Percentiles rank a stretch among this genome's conserved stretches.
Conservation (phyloP, 1,140 invertebrate species). For the Chrysomallon squamiferum region DNA sequence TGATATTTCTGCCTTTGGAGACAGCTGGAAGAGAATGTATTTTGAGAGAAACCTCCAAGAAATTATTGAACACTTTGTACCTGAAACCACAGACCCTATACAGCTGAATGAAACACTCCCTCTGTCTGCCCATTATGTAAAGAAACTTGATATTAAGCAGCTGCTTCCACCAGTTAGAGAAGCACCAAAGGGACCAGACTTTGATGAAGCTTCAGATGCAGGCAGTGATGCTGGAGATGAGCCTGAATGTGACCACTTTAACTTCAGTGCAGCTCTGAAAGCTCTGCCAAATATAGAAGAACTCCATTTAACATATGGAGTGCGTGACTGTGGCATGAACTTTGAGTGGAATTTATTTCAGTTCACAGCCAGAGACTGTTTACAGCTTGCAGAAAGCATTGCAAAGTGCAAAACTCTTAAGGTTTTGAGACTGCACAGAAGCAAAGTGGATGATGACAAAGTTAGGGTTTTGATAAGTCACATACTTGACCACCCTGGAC, state of each 20-base stretch:
- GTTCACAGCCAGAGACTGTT: slow-evolving; percentile 63
- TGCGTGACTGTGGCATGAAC: slow-evolving; percentile 64
- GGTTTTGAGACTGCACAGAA: slow-evolving; percentile 54
- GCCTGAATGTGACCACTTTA: slow-evolving; percentile 62
- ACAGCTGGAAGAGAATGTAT: slow-evolving; percentile 63
- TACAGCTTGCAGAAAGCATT: slow-evolving; percentile 59
- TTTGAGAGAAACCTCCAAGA: slow-evolving; percentile 63
- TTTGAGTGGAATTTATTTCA: slow-evolving; percentile 65
- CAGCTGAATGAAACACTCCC: slow-evolving; percentile 55
- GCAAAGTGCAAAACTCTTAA: slow-evolving; percentile 54
- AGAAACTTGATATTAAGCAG: slow-evolving; percentile 57
- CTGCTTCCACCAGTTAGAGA: slow-evolving; percentile 63
- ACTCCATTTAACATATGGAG: slow-evolving; percentile 59
- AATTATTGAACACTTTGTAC: slow-evolving; percentile 63
- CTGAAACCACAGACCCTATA: slow-evolving; percentile 56
- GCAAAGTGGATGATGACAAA: slow-evolving; percentile 61
- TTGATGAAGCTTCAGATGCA: slow-evolving; percentile 57
- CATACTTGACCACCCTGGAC: slow-evolving; percentile 58
- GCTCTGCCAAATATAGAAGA: slow-evolving; percentile 57
- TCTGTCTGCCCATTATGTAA: slow-evolving; percentile 57
- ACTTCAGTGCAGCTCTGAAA: slow-evolving; percentile 58
- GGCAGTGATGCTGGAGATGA: slow-evolving; percentile 60
- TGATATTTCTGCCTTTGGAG: slow-evolving; percentile 58
- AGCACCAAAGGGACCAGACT: slow-evolving; percentile 55
- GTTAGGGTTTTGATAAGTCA: slow-evolving; percentile 61